Percentiles rank a stretch among this genome's conserved stretches.
These are phyloP conservation scores for Delia radicum DNA, from an alignment of 1,140 invertebrate genomes.

Conservation along the genomic window DNA sequence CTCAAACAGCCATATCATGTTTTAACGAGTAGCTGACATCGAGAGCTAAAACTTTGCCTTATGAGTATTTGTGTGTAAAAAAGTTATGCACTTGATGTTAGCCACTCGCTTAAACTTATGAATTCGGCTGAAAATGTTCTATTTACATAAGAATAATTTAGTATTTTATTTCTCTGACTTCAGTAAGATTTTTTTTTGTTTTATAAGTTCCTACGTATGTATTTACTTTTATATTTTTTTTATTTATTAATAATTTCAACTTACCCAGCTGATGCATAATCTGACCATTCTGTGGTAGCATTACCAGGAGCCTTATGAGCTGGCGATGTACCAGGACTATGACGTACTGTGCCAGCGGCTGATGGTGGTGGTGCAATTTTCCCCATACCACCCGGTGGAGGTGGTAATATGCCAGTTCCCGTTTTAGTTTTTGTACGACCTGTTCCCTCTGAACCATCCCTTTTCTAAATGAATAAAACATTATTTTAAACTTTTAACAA, in stretches of 20 bases:
- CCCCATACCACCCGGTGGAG: constrained; percentile 58
- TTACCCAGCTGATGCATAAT: constrained; percentile 73
- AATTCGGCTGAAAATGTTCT: no score
- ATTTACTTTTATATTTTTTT: neutral
- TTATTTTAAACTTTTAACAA: neutral
- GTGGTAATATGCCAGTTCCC: constrained; percentile 49
- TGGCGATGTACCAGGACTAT: constrained; percentile 68
- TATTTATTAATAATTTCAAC: no score
- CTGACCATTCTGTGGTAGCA: constrained; percentile 70
- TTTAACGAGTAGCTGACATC: no score
- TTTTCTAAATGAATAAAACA: constrained; percentile 64
- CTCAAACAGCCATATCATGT: no score
- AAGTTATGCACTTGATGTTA: no score
- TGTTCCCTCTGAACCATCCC: constrained; percentile 76
- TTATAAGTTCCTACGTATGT: neutral
- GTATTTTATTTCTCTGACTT: neutral
- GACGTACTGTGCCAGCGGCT: constrained; percentile 59
- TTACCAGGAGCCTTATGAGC: constrained; percentile 64
- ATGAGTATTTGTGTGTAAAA: no score
- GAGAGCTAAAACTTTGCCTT: no score
- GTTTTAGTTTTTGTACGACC: constrained; percentile 62
- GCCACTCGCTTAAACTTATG: no score
- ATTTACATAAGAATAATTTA: no score
- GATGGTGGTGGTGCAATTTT: constrained; percentile 83
- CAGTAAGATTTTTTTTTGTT: no score